phyloP scores from a whole-genome alignment of 2,113 vertebrate species.

The Xiphias gladius region DNA sequence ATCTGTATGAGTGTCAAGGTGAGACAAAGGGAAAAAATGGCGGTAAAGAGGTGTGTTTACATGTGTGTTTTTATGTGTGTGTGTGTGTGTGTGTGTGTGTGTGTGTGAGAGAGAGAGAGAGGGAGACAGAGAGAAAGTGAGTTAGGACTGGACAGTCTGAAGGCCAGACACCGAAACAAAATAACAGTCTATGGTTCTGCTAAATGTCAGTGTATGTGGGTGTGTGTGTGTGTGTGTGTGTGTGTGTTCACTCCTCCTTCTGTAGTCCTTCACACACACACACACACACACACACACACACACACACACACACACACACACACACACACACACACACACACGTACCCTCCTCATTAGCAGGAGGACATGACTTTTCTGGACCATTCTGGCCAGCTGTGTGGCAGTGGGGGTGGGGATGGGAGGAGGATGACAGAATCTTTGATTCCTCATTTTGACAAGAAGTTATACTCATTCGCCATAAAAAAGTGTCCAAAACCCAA shows the following conservation, averaged over 20 bases:
- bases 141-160: constrained; percentile 46
- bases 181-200: constrained; percentile 66
- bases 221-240: constrained; percentile 34
- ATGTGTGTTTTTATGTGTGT: neutral
- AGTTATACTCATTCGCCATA: constrained; percentile 31
- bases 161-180: constrained; percentile 68
- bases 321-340: constrained; percentile 36
- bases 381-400: constrained; percentile 44
- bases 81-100: constrained; percentile 1
- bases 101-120: neutral
- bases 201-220: constrained; percentile 75
- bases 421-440: constrained; percentile 55
- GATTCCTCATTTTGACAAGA: constrained; percentile 52
- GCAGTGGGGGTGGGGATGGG: neutral
- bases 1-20: neutral
- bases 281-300: constrained; percentile 42
- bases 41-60: neutral
- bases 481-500: too few relatives aligned
- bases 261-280: constrained; percentile 46
- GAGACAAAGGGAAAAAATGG: neutral
- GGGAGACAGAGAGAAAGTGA: neutral
- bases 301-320: constrained; percentile 39
- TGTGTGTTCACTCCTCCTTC: constrained; percentile 19
- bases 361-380: constrained; percentile 78
- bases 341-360: constrained; percentile 70